phyloP scores from a whole-genome alignment of 2,888 invertebrate species.

The Rhagonycha lutea region DNA sequence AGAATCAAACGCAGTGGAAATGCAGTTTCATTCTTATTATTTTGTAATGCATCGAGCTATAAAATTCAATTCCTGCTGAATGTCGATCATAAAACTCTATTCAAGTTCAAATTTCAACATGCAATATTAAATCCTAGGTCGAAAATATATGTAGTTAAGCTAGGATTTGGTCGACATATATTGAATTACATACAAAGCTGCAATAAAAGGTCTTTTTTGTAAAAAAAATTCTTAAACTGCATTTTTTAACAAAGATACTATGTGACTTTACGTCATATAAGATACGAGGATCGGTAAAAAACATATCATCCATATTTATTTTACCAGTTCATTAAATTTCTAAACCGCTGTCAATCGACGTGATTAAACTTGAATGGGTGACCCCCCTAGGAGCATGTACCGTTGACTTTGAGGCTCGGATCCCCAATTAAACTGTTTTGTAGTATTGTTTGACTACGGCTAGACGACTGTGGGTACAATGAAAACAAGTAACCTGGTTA shows the following conservation, averaged over 20 bases:
- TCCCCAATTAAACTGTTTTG: too few species aligned
- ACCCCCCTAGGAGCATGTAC: too few species aligned
- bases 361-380: too few species aligned
- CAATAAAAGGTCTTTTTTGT: neutral
- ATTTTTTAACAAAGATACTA: neutral
- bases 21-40: neutral
- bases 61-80: neutral
- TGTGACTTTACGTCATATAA: too few species aligned
- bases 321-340: too few species aligned
- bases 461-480: too few species aligned
- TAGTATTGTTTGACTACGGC: too few species aligned
- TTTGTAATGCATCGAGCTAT: neutral
- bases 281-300: too few species aligned
- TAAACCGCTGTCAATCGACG: too few species aligned
- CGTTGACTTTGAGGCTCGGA: too few species aligned
- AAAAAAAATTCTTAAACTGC: neutral
- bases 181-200: neutral
- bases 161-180: neutral
- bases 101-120: neutral
- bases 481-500: too few species aligned
- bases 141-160: neutral
- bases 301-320: too few species aligned
- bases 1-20: neutral
- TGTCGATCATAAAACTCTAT: neutral
- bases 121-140: neutral